Conservation (phyloP, 2,888 invertebrate species). For the Electrophaes corylata region DNA sequence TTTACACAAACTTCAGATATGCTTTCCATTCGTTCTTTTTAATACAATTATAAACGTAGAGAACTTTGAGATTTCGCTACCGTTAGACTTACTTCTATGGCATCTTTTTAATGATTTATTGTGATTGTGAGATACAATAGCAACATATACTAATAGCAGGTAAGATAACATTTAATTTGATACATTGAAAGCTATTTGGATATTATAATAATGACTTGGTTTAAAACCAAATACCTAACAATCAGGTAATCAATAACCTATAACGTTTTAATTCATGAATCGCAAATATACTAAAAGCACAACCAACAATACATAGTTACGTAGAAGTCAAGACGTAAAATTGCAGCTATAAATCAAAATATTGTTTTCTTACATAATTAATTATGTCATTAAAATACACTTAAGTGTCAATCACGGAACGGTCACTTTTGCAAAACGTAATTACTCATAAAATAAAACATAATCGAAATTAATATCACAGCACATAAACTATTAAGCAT, state of each 20-base stretch:
- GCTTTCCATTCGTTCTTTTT: background rate
- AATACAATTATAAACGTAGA: background rate
- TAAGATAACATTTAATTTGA: background rate
- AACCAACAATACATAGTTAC: background rate
- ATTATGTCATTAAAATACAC: conserved; percentile 42
- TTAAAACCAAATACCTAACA: background rate
- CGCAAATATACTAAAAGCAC: conserved; percentile 4
- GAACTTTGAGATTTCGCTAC: background rate
- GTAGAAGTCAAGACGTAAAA: background rate
- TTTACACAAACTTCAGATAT: background rate
- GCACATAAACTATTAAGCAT: conserved; percentile 69
- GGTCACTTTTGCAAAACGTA: conserved; percentile 46
- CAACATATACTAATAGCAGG: background rate
- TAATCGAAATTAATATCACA: conserved; percentile 78
- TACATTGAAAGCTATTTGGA: conserved; percentile 12
- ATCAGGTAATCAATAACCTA: background rate
- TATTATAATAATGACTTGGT: background rate
- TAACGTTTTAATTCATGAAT: background rate
- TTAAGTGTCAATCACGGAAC: conserved; percentile 9
- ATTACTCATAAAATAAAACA: conserved; percentile 56
- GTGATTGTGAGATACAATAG: background rate
- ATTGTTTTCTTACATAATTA: conserved; percentile 63
- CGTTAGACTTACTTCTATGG: no score
- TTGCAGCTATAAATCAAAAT: conserved; percentile 25
- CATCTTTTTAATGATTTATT: background rate